Base-by-base conservation (phyloP, 2,113 vertebrate genomes). In the Rousettus leschenaultii region DNA sequence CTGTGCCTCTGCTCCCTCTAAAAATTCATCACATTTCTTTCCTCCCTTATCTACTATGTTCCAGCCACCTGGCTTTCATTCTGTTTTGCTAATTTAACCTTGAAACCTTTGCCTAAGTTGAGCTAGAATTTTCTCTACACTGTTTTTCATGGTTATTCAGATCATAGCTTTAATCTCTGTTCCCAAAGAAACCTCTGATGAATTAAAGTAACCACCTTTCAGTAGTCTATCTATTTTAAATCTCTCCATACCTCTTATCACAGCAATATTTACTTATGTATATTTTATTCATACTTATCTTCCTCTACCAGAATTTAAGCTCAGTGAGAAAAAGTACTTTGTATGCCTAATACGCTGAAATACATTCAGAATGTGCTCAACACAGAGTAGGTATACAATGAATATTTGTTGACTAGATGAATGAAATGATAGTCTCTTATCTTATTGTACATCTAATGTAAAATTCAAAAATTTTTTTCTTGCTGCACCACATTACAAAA, bases 401-500 rank as follows among this genome's bases (percentile, higher is more conserved):
- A 71, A 59, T 63, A 63, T 57, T 83, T 92, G 24, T 66, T 75
- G 80, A 95, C 7, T 89, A 51, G 53, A 51, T 11, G 82, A 83
- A 57, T 38, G 40, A 22, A 21, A 59, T 87, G 43, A 82, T 33
- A 48, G 6, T 40, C 61, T 87, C 43, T 90, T 40, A 40, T n/a
- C 57, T 94, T 48, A 79, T 19, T 59, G 9, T 8, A 51, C 15
- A 91, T 65, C 82, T 93, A 80, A 66, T 93, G 92, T 91, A 30
- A 0, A 84, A 96, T 95, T 98, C 82, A 98, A 97, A 94, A 96
- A 55, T 97, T 92, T 96, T 97, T 97, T 96, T 57, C 45, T 51
- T 83, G 40, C 11, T 95, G 78, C 35, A 93, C 71, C 94, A 97
- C 61, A 96, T 96, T 95, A 97, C 38, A 97, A 97, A 98, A 96